phyloP scores from a whole-genome alignment of 2,888 invertebrate species.

The Anaspis maculata region DNA sequence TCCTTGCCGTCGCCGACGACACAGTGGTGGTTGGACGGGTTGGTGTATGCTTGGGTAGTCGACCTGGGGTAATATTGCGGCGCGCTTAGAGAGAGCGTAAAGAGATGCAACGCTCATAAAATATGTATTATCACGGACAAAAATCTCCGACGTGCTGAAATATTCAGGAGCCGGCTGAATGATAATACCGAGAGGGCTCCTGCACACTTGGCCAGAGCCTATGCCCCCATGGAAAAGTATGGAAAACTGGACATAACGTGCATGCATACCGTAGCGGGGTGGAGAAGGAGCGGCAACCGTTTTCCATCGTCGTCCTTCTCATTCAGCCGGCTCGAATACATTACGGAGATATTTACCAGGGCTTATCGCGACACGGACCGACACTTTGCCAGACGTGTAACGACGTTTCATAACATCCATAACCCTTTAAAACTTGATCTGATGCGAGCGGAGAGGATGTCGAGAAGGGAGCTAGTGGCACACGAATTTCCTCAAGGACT shows the following conservation, averaged over 20 bases:
- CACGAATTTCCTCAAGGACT: too few species aligned
- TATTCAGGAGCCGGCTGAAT: slow-evolving; percentile 35
- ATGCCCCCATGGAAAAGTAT: slow-evolving; percentile 3
- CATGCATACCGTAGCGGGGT: slow-evolving; percentile 1
- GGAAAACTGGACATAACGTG: slow-evolving; percentile 20
- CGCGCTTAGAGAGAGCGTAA: slow-evolving; percentile 25
- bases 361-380: slow-evolving; percentile 21
- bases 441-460: too few species aligned
- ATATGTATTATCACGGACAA: slow-evolving; percentile 43
- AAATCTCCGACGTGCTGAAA: slow-evolving; percentile 40
- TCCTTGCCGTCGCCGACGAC: slow-evolving; percentile 13
- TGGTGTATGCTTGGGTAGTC: too few species aligned
- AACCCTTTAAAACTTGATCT: slow-evolving; percentile 8
- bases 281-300: slow-evolving; percentile 17
- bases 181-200: slow-evolving; percentile 24
- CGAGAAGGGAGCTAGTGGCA: slow-evolving; percentile 1
- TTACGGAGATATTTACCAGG: slow-evolving; percentile 25
- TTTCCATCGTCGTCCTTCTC: slow-evolving; percentile 10
- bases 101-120: slow-evolving; percentile 40
- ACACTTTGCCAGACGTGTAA: slow-evolving; percentile 17
- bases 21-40: too few species aligned
- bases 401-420: slow-evolving; percentile 13
- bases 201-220: too few species aligned
- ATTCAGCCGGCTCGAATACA: slow-evolving; percentile 27
- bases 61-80: slow-evolving; percentile 23